Evolutionary conservation across 1,140 invertebrate species (phyloP), one percentile per base, ranked within the genome.

Genomic region (Dryas iulia): DNA sequence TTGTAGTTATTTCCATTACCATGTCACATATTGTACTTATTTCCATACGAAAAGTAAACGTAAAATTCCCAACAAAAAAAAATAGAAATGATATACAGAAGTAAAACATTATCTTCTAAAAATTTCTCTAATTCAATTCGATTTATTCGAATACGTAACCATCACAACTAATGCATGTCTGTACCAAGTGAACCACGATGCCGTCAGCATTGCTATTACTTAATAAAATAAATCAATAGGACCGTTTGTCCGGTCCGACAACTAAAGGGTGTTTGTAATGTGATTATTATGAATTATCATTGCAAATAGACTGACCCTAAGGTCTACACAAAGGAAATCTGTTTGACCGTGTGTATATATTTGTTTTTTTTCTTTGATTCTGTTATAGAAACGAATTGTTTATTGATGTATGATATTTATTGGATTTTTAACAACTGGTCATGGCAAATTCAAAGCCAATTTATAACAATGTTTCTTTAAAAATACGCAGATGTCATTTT

Each of bases 241-340:
- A 60, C 74, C 66, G 73, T 74, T 71, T 72, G 81, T 67, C 65
- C 72, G 73, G 68, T 52, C 63, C 67, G 69, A 72, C 78, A 84
- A 86, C 82, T 83, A 87, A 83, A 85, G 80, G 79, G 82, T 71
- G 74, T 64, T 72, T 69, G 71, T 85, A 83, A 84, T 77, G 70
- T 75, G 73, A 83, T 84, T 84, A 86, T 87, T 82, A 84, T 82
- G 73, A 82, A 82, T 87, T 84, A 78, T 76, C 78, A 84, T 84
- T 85, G 81, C 83, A 87, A 87, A 87, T 85, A 86, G 71, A 47
- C 71, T 80, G 74, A 77, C 74, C 77, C 47, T 28, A 62, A 23
- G 24, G 39, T 62, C 8, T 72, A 57, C 39, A 57, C 23, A 54
- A 47, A 64, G 53, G n/a, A n/a, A 26, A 52, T 53, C 14, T 39